Evolutionary conservation across 2,888 invertebrate genomes (phyloP).

Genomic region (Xestia rhomboidea): DNA sequence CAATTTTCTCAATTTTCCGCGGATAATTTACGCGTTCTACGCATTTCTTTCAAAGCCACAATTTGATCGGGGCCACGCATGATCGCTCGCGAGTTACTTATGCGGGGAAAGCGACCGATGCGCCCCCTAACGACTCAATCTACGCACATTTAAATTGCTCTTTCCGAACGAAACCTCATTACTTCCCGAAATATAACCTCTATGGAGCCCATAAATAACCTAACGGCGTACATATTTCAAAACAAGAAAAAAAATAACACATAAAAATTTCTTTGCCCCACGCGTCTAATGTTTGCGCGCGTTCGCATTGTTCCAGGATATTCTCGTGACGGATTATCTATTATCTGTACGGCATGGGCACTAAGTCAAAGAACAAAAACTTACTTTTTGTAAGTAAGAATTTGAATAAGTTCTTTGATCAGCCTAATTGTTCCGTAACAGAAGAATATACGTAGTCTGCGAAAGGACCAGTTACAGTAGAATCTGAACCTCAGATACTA

Average conservation of each 20-base stretch:
- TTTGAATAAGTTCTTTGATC: neutral
- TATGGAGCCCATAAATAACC: slow-evolving; percentile 90
- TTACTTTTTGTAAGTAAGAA: too few relatives aligned
- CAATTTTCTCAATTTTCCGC: slow-evolving; percentile 49
- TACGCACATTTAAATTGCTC: slow-evolving; percentile 90
- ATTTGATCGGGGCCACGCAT: slow-evolving; percentile 69
- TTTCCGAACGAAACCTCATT: slow-evolving; percentile 90
- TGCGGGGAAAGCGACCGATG: slow-evolving; percentile 78
- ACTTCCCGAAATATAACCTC: slow-evolving; percentile 90
- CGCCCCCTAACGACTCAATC: slow-evolving; percentile 88
- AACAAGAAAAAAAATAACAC: slow-evolving; percentile 90
- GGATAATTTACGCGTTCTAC: slow-evolving; percentile 60
- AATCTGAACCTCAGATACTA: neutral
- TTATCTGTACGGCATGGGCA: neutral
- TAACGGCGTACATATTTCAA: slow-evolving; percentile 90
- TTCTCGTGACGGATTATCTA: slow-evolving; percentile 24
- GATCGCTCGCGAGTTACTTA: slow-evolving; percentile 70
- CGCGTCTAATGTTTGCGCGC: slow-evolving; percentile 84
- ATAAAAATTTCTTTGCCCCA: slow-evolving; percentile 89
- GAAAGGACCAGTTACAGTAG: neutral
- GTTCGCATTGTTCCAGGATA: slow-evolving; percentile 77
- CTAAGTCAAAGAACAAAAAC: neutral
- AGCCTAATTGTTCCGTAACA: neutral
- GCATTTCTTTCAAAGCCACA: slow-evolving; percentile 68
- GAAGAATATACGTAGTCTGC: neutral